Conservation (phyloP, 1,140 invertebrate species). For the Drosophila pandora region DNA sequence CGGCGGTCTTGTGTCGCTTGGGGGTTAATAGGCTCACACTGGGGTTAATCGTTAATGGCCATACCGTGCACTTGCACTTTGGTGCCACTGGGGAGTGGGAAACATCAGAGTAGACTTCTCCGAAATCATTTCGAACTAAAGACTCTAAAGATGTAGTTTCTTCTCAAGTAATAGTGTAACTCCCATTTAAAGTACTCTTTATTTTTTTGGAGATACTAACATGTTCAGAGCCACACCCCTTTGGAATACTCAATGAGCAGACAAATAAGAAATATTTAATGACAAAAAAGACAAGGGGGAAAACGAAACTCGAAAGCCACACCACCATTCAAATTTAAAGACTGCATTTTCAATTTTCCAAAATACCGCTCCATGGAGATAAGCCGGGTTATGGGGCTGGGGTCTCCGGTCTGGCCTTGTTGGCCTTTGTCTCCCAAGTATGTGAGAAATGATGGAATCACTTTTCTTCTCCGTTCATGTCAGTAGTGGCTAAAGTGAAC, state of each 20-base stretch:
- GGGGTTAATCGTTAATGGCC: constrained; percentile 73
- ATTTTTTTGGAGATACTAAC: constrained; percentile 6
- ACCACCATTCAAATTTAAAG: constrained; percentile 25
- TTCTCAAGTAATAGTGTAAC: not conserved
- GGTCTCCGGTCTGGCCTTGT: not conserved
- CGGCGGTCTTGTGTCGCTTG: constrained; percentile 23
- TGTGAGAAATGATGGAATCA: constrained; percentile 47
- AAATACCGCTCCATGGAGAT: constrained; percentile 22
- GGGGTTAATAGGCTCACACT: constrained; percentile 64
- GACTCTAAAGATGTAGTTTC: not conserved
- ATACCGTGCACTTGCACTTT: constrained; percentile 47
- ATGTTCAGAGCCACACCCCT: constrained; percentile 24
- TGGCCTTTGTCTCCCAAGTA: constrained; percentile 28
- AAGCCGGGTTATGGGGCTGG: constrained; percentile 9
- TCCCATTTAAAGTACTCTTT: not conserved
- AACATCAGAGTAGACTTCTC: constrained; percentile 14
- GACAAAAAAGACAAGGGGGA: not conserved
- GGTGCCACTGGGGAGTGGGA: constrained; percentile 18
- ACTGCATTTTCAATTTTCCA: constrained; percentile 40
- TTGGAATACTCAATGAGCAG: constrained; percentile 28
- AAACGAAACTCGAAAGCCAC: not conserved
- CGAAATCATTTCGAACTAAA: constrained; percentile 23
- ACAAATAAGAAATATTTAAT: constrained; percentile 16
- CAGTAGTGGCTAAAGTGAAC: constrained; percentile 16
- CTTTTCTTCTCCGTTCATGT: constrained; percentile 1